Percentiles rank a stretch among this genome's conserved stretches.
Conservation (phyloP, 2,888 invertebrate genomes). For the Microchrysa polita region DNA sequence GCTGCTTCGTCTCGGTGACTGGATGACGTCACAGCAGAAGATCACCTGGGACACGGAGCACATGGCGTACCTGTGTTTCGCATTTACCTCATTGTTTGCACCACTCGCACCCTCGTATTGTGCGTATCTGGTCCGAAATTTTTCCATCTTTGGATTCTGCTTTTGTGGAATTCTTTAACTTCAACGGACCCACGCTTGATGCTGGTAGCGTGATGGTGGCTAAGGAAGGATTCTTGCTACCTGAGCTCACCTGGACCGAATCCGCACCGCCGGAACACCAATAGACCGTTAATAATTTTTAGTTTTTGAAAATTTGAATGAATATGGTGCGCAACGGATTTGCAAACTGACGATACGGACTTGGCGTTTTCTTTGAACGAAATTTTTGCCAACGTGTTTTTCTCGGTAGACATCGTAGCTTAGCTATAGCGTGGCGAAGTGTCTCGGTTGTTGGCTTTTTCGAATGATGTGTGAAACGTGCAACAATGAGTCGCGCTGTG, state of each 20-base stretch:
- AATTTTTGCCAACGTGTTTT: conserved; percentile 2
- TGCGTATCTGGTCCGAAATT: neutral
- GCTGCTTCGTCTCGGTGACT: conserved; percentile 13
- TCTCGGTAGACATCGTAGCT: no score
- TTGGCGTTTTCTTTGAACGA: conserved; percentile 1
- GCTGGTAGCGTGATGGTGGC: neutral
- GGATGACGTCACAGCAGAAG: conserved; percentile 12
- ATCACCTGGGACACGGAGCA: no score
- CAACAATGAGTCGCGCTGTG: neutral
- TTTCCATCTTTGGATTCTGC: no score
- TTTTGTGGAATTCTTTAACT: neutral
- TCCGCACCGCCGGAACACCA: neutral
- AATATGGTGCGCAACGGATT: conserved; percentile 21
- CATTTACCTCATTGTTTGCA: neutral
- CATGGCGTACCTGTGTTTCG: no score
- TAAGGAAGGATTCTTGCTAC: no score
- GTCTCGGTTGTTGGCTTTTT: no score
- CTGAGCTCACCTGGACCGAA: neutral
- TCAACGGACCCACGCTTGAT: neutral
- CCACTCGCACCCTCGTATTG: neutral
- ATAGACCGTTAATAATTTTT: no score
- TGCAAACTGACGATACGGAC: neutral
- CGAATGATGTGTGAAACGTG: no score
- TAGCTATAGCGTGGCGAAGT: no score
- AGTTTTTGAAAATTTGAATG: neutral